Conservation (phyloP, 2,113 vertebrate species). For the Cichladusa arquata region DNA sequence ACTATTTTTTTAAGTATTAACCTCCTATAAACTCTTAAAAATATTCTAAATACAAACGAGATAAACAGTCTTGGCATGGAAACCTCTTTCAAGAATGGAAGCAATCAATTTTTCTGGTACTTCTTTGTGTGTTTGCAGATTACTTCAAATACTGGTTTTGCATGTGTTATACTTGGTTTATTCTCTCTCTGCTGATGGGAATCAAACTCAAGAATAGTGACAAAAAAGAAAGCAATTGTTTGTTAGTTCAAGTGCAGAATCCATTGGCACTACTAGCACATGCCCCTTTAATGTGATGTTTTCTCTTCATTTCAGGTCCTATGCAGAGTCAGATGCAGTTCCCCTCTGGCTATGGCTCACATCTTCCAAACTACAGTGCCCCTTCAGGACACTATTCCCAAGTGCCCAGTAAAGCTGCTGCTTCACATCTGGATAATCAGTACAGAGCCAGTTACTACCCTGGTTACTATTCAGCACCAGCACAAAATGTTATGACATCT, state of each 20-base stretch:
- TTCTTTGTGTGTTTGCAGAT: neutral
- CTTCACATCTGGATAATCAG: constrained; percentile 75
- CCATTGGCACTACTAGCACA: neutral
- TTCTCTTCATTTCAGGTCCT: constrained; percentile 78
- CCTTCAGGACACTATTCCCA: constrained; percentile 76
- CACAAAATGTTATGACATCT: constrained; percentile 65
- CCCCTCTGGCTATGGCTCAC: constrained; percentile 74
- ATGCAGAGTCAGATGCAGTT: constrained; percentile 78
- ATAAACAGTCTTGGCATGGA: neutral
- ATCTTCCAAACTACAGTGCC: constrained; percentile 74
- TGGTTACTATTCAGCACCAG: constrained; percentile 76
- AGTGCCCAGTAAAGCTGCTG: constrained; percentile 79
- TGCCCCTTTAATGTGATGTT: neutral
- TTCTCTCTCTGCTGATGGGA: neutral
- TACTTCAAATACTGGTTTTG: neutral
- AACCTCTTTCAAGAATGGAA: neutral
- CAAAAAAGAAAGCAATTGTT: neutral
- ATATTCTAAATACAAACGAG: neutral
- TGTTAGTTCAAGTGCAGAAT: neutral
- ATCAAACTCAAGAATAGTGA: neutral
- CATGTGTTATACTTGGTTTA: neutral
- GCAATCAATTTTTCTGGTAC: neutral
- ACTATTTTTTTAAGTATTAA: neutral
- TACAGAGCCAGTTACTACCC: constrained; percentile 79
- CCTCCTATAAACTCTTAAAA: neutral